phyloP scores from a whole-genome alignment of 1,140 invertebrate species.

The Drosophila bipectinata region DNA sequence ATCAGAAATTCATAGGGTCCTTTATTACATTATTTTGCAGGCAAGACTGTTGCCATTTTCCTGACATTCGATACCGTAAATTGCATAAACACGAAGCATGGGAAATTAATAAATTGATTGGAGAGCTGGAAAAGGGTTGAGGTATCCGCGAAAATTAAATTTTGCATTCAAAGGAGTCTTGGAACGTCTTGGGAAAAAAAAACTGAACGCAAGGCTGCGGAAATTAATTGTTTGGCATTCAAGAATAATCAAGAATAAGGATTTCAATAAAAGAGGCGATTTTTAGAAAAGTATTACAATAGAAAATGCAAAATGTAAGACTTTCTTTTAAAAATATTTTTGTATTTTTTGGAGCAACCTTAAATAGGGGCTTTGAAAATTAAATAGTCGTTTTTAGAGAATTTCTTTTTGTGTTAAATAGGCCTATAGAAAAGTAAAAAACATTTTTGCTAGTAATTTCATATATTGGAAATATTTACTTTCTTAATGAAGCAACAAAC shows the following conservation, averaged over 20 bases:
- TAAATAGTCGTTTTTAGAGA: too few species aligned
- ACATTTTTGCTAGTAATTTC: neutral
- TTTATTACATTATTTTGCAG: slow-evolving; percentile 18
- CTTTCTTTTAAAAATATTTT: neutral
- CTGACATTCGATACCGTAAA: slow-evolving; percentile 76
- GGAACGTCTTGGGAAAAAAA: slow-evolving; percentile 46
- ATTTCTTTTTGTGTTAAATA: neutral
- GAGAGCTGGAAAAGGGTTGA: slow-evolving; percentile 50
- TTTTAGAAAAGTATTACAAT: neutral
- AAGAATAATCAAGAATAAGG: slow-evolving; percentile 1
- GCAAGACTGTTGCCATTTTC: slow-evolving; percentile 46
- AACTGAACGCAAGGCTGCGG: slow-evolving; percentile 7
- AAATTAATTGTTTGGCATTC: slow-evolving; percentile 28
- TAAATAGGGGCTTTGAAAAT: too few species aligned
- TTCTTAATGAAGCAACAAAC: neutral
- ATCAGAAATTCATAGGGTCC: slow-evolving; percentile 38
- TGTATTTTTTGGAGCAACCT: neutral
- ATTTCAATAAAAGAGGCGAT: neutral
- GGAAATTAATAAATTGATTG: slow-evolving; percentile 76
- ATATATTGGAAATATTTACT: neutral
- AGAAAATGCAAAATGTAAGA: neutral
- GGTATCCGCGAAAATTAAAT: slow-evolving; percentile 27
- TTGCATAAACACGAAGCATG: slow-evolving; percentile 74
- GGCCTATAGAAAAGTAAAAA: neutral
- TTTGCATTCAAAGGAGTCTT: slow-evolving; percentile 43